These are phyloP conservation scores for Furcula furcula DNA, from an alignment of 2,888 invertebrate genomes.

Conservation along the genomic window DNA sequence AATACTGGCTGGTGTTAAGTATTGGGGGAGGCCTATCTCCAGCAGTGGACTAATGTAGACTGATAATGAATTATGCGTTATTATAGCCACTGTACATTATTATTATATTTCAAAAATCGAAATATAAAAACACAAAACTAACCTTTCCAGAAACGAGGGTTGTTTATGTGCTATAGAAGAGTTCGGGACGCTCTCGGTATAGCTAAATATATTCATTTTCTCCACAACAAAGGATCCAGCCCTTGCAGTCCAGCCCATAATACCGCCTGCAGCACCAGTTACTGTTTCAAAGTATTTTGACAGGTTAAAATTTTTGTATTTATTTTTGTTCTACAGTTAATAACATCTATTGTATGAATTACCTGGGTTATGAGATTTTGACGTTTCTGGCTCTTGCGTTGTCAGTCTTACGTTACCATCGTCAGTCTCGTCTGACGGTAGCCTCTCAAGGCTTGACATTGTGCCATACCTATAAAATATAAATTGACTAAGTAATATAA, in stretches of 20 bases:
- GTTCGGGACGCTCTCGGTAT: slow-evolving; percentile 71
- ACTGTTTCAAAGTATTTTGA: slow-evolving; percentile 30
- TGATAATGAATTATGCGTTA: too few relatives aligned
- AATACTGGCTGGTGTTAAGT: too few relatives aligned
- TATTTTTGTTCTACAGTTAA: too few relatives aligned
- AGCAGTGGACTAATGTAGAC: too few relatives aligned
- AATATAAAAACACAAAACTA: slow-evolving; percentile 14
- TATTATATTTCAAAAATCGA: neutral
- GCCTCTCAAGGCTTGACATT: slow-evolving; percentile 86
- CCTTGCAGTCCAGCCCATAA: slow-evolving; percentile 89
- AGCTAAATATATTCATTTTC: slow-evolving; percentile 85
- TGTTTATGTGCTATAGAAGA: slow-evolving; percentile 71
- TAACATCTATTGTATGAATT: too few relatives aligned
- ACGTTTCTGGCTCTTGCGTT: slow-evolving; percentile 56
- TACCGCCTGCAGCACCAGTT: slow-evolving; percentile 69
- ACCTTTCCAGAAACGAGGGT: slow-evolving; percentile 78
- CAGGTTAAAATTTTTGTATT: too few relatives aligned
- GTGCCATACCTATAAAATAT: slow-evolving; percentile 82
- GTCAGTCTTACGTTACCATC: slow-evolving; percentile 79
- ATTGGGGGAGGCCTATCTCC: too few relatives aligned
- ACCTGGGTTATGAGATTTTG: slow-evolving; percentile 59
- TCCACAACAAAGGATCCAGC: slow-evolving; percentile 92
- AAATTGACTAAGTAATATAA: too few relatives aligned
- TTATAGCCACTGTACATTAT: too few relatives aligned
- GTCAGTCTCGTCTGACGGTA: slow-evolving; percentile 84